Percentiles rank a stretch among this genome's conserved stretches.
Conservation (phyloP, 2,113 vertebrate species). For the Gadus chalcogrammus region DNA sequence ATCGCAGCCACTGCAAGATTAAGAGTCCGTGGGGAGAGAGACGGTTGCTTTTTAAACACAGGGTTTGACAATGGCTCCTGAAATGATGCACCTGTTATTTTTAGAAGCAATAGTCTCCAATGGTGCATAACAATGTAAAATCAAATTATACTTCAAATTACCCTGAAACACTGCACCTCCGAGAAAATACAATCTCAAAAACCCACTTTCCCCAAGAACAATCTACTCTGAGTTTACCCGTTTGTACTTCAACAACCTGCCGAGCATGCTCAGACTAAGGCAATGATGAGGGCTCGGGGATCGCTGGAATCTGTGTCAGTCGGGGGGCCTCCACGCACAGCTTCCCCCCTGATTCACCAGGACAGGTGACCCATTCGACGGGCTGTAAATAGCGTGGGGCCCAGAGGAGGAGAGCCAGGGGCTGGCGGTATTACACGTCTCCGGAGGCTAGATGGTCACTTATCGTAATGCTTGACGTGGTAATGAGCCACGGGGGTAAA, state of each 20-base stretch:
- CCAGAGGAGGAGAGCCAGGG: neutral
- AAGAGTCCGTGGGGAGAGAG: conserved; percentile 7
- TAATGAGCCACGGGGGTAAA: conserved; percentile 41
- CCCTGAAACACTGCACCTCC: conserved; percentile 24
- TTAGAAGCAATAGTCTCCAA: conserved; percentile 32
- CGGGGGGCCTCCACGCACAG: neutral
- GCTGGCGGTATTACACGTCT: neutral
- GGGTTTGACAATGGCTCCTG: conserved; percentile 39
- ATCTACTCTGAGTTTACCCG: conserved; percentile 45
- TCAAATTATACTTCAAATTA: conserved; percentile 58
- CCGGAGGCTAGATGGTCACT: neutral
- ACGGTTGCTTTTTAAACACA: conserved; percentile 32
- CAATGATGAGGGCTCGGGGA: conserved; percentile 8
- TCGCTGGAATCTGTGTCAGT: neutral
- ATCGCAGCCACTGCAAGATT: conserved; percentile 26
- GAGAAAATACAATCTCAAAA: conserved; percentile 8
- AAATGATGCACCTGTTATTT: conserved; percentile 60
- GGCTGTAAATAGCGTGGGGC: neutral
- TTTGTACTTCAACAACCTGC: conserved; percentile 55
- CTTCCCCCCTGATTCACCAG: neutral
- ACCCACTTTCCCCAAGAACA: conserved; percentile 36
- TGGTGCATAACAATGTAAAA: conserved; percentile 48
- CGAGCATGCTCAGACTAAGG: conserved; percentile 18
- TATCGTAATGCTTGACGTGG: neutral
- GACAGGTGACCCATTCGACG: neutral